Evolutionary conservation across 2,797 vertebrate genomes (phyloP).

Genomic region (Falco peregrinus): DNA sequence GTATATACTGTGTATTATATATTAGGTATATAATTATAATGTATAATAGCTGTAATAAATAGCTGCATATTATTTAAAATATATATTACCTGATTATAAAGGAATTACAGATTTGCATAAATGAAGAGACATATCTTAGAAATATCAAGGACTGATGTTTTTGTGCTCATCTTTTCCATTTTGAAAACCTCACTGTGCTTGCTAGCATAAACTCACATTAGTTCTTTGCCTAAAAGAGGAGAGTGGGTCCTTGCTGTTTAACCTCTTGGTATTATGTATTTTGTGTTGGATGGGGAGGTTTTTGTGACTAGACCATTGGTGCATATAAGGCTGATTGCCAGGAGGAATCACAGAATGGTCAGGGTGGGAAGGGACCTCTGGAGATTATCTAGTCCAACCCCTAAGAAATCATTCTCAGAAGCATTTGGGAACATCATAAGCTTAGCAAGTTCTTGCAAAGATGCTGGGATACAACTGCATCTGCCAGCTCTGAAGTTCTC

Average conservation of each 20-base stretch:
- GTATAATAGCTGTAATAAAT: too few relatives aligned
- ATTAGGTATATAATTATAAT: too few relatives aligned
- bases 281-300: background rate
- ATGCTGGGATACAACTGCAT: background rate
- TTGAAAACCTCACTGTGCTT: background rate
- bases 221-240: background rate
- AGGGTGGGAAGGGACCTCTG: too few relatives aligned
- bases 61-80: too few relatives aligned
- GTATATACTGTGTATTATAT: too few relatives aligned
- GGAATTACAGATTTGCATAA: background rate
- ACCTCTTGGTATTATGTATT: accelerated
- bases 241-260: background rate
- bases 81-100: background rate
- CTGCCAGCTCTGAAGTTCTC: background rate
- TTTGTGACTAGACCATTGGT: background rate
- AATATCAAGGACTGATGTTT: background rate
- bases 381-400: too few relatives aligned
- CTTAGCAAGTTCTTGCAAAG: background rate
- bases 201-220: background rate
- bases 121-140: background rate
- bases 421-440: background rate
- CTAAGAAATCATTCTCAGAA: background rate
- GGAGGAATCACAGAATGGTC: background rate
- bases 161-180: background rate
- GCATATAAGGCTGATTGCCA: background rate